Evolutionary conservation across 2,888 invertebrate species (phyloP).

Genomic region (Acanthosepion esculentum): DNA sequence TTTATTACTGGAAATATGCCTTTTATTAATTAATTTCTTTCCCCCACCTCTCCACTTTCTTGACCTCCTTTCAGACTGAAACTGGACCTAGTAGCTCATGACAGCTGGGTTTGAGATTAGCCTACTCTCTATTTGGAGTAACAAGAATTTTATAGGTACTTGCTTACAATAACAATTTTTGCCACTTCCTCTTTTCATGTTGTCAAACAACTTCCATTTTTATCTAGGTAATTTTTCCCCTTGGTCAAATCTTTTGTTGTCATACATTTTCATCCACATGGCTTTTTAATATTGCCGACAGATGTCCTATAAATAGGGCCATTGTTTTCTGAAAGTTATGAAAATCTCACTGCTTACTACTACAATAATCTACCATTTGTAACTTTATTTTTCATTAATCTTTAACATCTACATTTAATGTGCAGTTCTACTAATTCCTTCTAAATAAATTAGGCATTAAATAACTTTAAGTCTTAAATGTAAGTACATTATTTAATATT

Average conservation of each 20-base stretch:
- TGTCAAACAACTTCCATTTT: background rate
- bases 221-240: background rate
- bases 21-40: background rate
- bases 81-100: background rate
- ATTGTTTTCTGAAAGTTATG: background rate
- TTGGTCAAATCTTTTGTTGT: background rate
- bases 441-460: too few species aligned
- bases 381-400: too few species aligned
- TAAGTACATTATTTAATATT: too few species aligned
- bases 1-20: background rate
- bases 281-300: background rate
- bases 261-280: background rate
- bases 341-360: background rate
- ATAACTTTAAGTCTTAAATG: too few species aligned
- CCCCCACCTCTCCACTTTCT: background rate
- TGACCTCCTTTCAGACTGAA: background rate
- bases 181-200: background rate
- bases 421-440: too few species aligned
- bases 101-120: background rate
- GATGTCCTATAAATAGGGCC: background rate
- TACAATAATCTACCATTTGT: too few species aligned
- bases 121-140: background rate
- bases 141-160: background rate
- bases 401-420: too few species aligned
- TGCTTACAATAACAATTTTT: background rate